Evolutionary conservation across 2,888 invertebrate species (phyloP), one percentile per base, ranked within the genome.

Genomic region (Mantis religiosa): DNA sequence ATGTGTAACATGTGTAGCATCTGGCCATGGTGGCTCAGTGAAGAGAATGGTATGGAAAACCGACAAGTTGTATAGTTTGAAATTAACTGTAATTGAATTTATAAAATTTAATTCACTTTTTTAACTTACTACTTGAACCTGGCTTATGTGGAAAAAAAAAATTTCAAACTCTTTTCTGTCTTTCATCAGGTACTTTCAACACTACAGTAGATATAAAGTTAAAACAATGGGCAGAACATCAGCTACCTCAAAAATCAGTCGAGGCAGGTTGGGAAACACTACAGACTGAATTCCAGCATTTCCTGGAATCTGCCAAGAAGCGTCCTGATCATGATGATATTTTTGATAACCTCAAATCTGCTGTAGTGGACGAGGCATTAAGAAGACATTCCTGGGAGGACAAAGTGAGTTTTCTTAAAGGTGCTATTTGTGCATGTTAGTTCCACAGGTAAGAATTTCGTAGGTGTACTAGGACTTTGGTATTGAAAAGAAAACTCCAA

Each of bases 151-250:
- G 3, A 41, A 41, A 12, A 41, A n/a, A n/a, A 9, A 54, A 12
- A 28, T 54, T 25, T 25, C 1, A 28, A 41, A 41, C 41, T 6
- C 41, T 41, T 41, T 12, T 12, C 12, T 1, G 3, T 54, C 20
- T 14, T 54, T 54, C 54, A 15, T 41, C 92, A 97, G 97, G 96
- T 92, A 97, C 96, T 83, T 97, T 97, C 93, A 97, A 97, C 93
- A 97, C 97, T 0, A 95, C 96, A 83, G 97, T 97, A 28, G 99
- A 99, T 93, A 99, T 99, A 90, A 98, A 98, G 93, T 94, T 99
- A 25, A 96, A 98, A 90, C 97, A 99, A 91, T 99, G 99, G 99
- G 98, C 99, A 0, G 99, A 99, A 92, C 95, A 97, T 90, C 97
- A 96, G 87, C 94, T 99, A 88, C 99, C 99, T 0, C 94, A 95